Base-by-base conservation (phyloP, 2,888 invertebrate species). In the Silvanus unidentatus region DNA sequence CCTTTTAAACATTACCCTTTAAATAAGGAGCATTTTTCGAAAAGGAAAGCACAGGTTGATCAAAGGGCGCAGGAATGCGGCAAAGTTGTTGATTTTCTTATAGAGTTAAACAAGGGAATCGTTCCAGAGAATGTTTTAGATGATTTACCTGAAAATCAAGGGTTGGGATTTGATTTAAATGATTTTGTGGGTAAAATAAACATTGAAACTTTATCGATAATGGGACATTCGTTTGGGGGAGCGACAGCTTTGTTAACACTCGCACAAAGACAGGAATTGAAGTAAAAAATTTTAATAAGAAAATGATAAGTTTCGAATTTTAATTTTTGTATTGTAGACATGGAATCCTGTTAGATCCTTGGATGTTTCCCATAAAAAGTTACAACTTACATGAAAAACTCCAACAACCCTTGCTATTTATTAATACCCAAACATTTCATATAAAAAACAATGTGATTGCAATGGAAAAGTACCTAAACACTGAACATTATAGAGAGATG, bases 181-280 rank as follows among this genome's bases (percentile, higher is more conserved):
- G 64, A 75, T 66, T 59, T 72, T 6, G 60, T 64, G 9, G 74
- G 69, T 2, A 60, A 68, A 27, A 61, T 79, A 41, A 76, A 78
- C 57, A 40, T 75, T 10, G 63, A 71, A 3, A 68, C 65, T 47
- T 57, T 75, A 1, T 68, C 75, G 1, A 69, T 81, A 48, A 75
- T 76, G 55, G 84, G 84, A 1, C 83, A 83, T 64, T 82, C 82
- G 0, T 83, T 84, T 66, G 84, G 84, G 5, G 83, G 77, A 1
- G 77, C 80, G 3, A 79, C 82, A 1, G 73, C 78, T 8, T 61
- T 84, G 2, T 69, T 77, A 16, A 71, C 80, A 0, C 62, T 80
- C 16, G 72, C 77, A 0, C 68, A 70, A 42, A 77, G 80, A 47
- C 60, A 64, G 16, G 69, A 80, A 52, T 74, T 80, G 52, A 75